These are phyloP conservation scores for Chrysochloris asiatica DNA, from an alignment of 2,113 vertebrate species.

Conservation along the genomic window DNA sequence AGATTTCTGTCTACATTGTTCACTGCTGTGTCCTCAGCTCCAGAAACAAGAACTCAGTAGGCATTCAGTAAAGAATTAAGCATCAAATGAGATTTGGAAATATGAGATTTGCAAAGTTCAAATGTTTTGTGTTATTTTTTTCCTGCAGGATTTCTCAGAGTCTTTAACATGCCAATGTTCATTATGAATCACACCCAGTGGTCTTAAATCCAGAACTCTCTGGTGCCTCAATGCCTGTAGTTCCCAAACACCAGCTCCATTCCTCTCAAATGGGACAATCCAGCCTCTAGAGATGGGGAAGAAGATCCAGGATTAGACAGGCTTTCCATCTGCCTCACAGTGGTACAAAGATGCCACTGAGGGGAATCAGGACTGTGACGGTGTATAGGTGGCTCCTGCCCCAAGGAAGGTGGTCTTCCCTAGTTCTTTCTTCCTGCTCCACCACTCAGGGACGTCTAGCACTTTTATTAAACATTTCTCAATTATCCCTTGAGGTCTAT, in stretches of 20 bases:
- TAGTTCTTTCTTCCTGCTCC: not conserved
- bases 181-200: not conserved
- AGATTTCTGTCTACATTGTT: not conserved
- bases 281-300: not conserved
- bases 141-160: not conserved
- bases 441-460: not conserved
- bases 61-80: not conserved
- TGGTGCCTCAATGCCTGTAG: not conserved
- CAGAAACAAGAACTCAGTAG: not conserved
- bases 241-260: not conserved
- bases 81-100: not conserved
- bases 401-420: not conserved
- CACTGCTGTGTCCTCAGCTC: not conserved
- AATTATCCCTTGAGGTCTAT: not conserved
- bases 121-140: not conserved
- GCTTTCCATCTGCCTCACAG: not conserved
- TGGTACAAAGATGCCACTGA: not conserved
- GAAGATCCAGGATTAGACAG: not conserved
- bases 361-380: not conserved
- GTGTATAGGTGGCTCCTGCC: not conserved
- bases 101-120: not conserved
- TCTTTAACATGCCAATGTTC: not conserved
- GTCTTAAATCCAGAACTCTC: not conserved
- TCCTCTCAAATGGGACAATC: not conserved
- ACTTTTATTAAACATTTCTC: not conserved